A percentile compares a stretch with the other conserved stretches of the same genome.
Evolutionary conservation across 2,113 vertebrate genomes (phyloP).

Genomic region (Tragelaphus scriptus): DNA sequence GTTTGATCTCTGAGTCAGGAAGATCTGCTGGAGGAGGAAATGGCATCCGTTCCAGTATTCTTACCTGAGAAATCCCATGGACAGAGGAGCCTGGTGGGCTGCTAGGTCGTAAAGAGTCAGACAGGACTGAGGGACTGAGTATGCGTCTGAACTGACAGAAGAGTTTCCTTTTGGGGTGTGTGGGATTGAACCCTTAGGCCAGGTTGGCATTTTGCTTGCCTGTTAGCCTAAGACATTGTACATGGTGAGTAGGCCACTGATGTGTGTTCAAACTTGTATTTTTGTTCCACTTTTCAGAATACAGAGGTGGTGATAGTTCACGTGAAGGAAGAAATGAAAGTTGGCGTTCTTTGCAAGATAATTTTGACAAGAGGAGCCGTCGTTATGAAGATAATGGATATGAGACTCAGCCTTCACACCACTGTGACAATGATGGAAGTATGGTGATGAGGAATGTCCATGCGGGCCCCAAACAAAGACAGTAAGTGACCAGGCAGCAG

Average conservation of each 20-base stretch:
- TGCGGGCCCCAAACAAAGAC: conserved; percentile 70
- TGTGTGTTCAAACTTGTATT: not conserved
- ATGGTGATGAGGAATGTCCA: conserved; percentile 77
- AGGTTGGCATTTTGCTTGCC: not conserved
- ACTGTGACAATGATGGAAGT: conserved; percentile 74
- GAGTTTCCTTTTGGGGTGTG: not conserved
- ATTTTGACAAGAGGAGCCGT: conserved; percentile 65
- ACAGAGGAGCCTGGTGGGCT: not conserved
- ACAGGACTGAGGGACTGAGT: not conserved
- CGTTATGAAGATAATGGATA: conserved; percentile 51
- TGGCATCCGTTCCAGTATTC: not conserved
- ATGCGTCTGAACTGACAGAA: not conserved
- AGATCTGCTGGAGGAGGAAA: not conserved
- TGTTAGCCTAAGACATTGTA: not conserved
- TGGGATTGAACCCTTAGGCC: not conserved
- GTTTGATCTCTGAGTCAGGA: not conserved
- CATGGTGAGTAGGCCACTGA: not conserved
- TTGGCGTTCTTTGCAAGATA: conserved; percentile 65
- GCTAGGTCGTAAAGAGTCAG: not conserved
- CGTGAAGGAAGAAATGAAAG: conserved; percentile 74
- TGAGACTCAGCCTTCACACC: conserved; percentile 29
- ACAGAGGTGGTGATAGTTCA: conserved; percentile 71
- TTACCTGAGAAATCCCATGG: not conserved
- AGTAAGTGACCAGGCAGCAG: conserved; percentile 73
- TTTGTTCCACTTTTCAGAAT: conserved; percentile 73